A percentile compares a stretch with the other conserved stretches of the same genome.
Evolutionary conservation across 2,888 invertebrate genomes (phyloP).

Genomic region (Oligia latruncula): DNA sequence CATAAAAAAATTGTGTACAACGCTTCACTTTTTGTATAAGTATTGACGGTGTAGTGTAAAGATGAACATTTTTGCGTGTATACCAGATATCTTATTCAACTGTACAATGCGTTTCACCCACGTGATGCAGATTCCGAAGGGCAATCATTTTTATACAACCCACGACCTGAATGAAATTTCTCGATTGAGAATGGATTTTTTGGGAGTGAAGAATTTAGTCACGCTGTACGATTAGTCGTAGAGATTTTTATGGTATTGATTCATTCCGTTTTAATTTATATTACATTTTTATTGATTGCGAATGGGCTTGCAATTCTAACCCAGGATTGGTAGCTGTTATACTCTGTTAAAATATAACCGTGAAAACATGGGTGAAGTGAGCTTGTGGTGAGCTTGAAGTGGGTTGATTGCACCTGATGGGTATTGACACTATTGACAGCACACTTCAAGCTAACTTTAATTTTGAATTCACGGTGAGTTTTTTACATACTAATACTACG

Average conservation of each 20-base stretch:
- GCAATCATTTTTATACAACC: constrained; percentile 22
- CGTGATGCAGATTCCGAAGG: constrained; percentile 42
- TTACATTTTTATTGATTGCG: too few species aligned
- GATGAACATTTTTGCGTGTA: background rate
- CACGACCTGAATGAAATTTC: constrained; percentile 30
- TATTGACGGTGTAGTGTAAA: background rate
- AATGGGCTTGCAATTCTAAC: too few species aligned
- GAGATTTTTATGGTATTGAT: background rate
- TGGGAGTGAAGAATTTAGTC: constrained; percentile 9
- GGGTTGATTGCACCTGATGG: too few species aligned
- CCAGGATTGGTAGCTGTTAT: too few species aligned
- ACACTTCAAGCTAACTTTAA: too few species aligned
- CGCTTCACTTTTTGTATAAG: background rate
- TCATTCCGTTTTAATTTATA: background rate
- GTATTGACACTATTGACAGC: too few species aligned
- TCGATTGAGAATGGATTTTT: constrained; percentile 7
- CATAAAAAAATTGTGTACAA: background rate
- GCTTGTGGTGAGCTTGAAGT: too few species aligned
- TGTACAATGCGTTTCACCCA: constrained; percentile 65
- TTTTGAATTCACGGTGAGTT: too few species aligned
- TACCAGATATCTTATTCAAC: background rate
- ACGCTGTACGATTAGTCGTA: constrained; percentile 4
- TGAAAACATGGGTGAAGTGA: too few species aligned
- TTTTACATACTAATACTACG: too few species aligned
- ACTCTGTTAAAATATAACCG: too few species aligned